Evolutionary conservation across 2,113 vertebrate genomes (phyloP).

Genomic region (Seriola aureovittata): DNA sequence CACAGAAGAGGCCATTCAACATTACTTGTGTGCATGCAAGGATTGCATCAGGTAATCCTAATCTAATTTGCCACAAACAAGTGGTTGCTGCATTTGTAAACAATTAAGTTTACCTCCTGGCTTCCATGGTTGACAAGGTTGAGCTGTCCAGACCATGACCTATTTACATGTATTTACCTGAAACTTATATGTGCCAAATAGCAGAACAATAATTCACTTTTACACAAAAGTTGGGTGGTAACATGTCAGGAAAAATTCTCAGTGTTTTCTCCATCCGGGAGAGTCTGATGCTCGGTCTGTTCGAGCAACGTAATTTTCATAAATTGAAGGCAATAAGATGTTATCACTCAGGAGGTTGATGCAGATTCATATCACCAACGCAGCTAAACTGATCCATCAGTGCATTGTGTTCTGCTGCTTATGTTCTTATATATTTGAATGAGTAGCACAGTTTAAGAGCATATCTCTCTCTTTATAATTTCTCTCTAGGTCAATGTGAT

Average conservation of each 20-base stretch:
- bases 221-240: neutral
- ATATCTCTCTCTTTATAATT: neutral
- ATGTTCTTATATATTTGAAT: neutral
- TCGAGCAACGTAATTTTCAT: neutral
- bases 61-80: conserved; percentile 20
- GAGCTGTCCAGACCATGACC: neutral
- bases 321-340: neutral
- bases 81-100: conserved; percentile 14
- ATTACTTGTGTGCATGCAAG: conserved; percentile 19
- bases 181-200: neutral
- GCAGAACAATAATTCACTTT: neutral
- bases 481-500: neutral
- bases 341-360: neutral
- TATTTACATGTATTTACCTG: neutral
- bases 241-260: too few species aligned
- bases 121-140: neutral
- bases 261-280: neutral
- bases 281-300: neutral
- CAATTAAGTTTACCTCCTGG: neutral
- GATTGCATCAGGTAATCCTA: conserved; percentile 34
- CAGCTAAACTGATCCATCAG: neutral
- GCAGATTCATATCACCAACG: neutral
- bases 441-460: neutral
- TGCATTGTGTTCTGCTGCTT: conserved; percentile 2
- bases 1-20: neutral